Evolutionary conservation across 2,113 vertebrate species (phyloP), one percentile per base, ranked within the genome.

Genomic region (Abramis brama): DNA sequence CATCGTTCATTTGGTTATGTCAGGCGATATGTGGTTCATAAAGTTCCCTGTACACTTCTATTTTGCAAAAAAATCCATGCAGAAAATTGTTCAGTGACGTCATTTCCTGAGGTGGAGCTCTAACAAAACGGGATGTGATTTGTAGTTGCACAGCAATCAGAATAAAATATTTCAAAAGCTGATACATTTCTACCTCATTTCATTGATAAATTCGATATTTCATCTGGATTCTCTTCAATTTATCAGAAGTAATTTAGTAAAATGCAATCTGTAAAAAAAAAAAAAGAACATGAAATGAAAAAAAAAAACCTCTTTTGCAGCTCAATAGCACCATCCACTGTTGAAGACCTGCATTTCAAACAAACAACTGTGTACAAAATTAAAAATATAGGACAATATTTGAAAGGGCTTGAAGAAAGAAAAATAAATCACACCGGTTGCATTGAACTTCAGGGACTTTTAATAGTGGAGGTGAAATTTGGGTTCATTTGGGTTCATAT

Each of bases 31-130:
- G 12, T 11, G 36, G 77, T 6, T 64, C 39, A 80, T 45, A 7
- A 25, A 47, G 3, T 64, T 27, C 45, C 39, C 60, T n/a, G 5
- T 9, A 79, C 75, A 73, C 21, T 57, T 36, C 76, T 19, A 9
- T 27, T 33, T 64, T 7, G 39, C n/a, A 30, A 43, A 39, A 17
- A 17, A 43, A 25, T 80, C n/a, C n/a, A 25, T 25, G 12, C 36
- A 74, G 39, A 45, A 45, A 43, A 21, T 19, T 45, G 8, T 62
- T 19, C 39, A 12, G 60, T 80, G 59, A 47, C 10, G 36, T 64
- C 23, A 80, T 64, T 80, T 80, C 79, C 79, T 45, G 57, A 80
- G 79, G 39, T 45, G 79, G 79, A 80, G 79, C 60, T 17, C 17
- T 64, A 6, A 27, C 5, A 5, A 36, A 6, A 8, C 8, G 19